These are phyloP conservation scores for Volucella zonaria DNA, from an alignment of 2,888 invertebrate genomes.

Conservation along the genomic window DNA sequence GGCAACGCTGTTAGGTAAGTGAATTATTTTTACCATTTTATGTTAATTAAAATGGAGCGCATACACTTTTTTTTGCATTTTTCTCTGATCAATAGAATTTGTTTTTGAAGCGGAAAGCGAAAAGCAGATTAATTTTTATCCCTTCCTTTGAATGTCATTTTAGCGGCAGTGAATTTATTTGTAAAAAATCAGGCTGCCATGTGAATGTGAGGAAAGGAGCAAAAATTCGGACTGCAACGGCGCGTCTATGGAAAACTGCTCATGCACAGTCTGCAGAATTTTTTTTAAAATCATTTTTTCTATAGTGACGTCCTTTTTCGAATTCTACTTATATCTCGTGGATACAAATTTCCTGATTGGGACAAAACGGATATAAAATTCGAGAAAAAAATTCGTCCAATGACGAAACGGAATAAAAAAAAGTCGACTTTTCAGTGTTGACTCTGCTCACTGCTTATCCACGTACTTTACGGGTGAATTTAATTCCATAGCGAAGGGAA, in stretches of 20 bases:
- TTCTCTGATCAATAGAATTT: constrained; percentile 12
- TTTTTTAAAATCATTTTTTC: neutral
- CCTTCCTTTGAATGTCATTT: constrained; percentile 43
- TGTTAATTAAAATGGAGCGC: constrained; percentile 22
- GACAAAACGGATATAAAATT: constrained; percentile 20
- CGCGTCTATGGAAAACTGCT: constrained; percentile 12
- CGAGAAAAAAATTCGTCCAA: constrained; percentile 1
- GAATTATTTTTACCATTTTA: constrained; percentile 35
- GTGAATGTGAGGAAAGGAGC: neutral
- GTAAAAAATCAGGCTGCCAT: neutral
- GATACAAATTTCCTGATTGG: constrained; percentile 17
- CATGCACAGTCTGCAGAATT: constrained; percentile 9
- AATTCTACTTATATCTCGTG: constrained; percentile 13
- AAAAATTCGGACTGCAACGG: constrained; percentile 6
- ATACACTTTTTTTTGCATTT: constrained; percentile 12
- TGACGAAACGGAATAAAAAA: constrained; percentile 13
- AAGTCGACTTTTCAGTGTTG: constrained; percentile 9
- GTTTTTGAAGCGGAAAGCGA: constrained; percentile 22
- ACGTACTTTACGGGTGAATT: constrained; percentile 9
- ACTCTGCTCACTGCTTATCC: neutral
- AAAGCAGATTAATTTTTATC: constrained; percentile 38
- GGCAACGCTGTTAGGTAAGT: constrained; percentile 22
- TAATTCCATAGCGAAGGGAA: constrained; percentile 6
- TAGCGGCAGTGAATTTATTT: constrained; percentile 20
- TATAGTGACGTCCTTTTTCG: constrained; percentile 11